Base-by-base conservation (phyloP, 2,113 vertebrate genomes). In the Xiphophorus hellerii region DNA sequence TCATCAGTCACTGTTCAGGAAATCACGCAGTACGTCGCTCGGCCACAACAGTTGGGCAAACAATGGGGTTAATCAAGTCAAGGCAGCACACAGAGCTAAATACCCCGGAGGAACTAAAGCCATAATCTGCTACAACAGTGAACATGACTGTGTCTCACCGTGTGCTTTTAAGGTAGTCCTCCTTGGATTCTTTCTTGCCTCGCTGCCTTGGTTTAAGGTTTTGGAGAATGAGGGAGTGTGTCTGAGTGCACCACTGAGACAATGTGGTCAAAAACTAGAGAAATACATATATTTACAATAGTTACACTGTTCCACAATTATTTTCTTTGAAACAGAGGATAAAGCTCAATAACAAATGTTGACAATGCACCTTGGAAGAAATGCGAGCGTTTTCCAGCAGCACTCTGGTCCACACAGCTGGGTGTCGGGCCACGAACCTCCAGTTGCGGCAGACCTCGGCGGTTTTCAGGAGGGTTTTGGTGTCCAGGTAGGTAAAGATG, bases 181-280 rank as follows among this genome's bases (percentile, higher is more conserved):
- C 98, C 92, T 98, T 98, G 91, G 95, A 97, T 81, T 99, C 97
- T 84, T 99, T 99, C 94, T 98, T 99, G 28, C 97, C 97, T 37
- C 97, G 91, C 92, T 97, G 97, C 64, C 98, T 95, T 0, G 98
- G 97, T 92, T 99, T 99, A 76, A 99, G 96, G 93, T 98, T 99
- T 90, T 99, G 98, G 71, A 99, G 95, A 31, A 98, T 99, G 88
- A 99, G 96, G 0, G 98, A 99, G 84, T 99, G 98, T 1, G 97
- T 99, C 93, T 99, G 98, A 20, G 97, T 99, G 93, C 98, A 99
- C 98, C 98, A 99, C 89, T 99, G 98, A 60, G 97, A 96, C 87
- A 99, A 86, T 83, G 97, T 99, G 71, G 94, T 92, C 90, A 99
- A 92, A 89, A 99, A 98, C 97, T 99, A 70, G 12, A 66, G 71